Base-by-base conservation (phyloP, 2,888 invertebrate genomes). In the Leucoma salicis region DNA sequence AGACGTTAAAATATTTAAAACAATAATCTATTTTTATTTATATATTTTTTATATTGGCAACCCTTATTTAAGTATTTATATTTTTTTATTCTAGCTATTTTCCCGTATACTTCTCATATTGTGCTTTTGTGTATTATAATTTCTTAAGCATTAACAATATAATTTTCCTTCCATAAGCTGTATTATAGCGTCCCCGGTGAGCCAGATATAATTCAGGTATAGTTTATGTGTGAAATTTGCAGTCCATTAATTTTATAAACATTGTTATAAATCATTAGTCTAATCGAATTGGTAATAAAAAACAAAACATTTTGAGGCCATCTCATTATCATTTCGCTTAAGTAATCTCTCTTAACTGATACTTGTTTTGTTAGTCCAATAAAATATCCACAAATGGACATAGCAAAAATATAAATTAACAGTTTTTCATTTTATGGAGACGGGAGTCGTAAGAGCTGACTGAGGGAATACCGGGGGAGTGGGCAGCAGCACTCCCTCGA, bases 191-290 rank as follows among this genome's bases (percentile, higher is more conserved):
- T 80, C 45, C 70, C 69, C 54, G 85, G 87, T 56, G 88, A 88
- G 46, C 87, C 84, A 49, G 81, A 83, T 59, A 85, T 88, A 31
- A 65, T 72, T 33, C 88, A 88, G 88, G 88, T 86, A 87, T 10
- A 14, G 15, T 8, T 31, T 31, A n/a, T 2, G 31, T 15, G 31
- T 15, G 8, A 1, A 5, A 10, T 11, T 2, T 27, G 27, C n/a
- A 10, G 2, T 11, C n/a, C n/a, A n/a, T n/a, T n/a, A n/a, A n/a
- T n/a, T n/a, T n/a, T n/a, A n/a, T n/a, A n/a, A n/a, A n/a, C n/a
- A n/a, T n/a, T n/a, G n/a, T n/a, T n/a, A n/a, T n/a, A n/a, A n/a
- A n/a, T n/a, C n/a, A n/a, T n/a, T n/a, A n/a, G n/a, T n/a, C n/a
- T n/a, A n/a, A n/a, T n/a, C n/a, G n/a, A n/a, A n/a, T n/a, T n/a